Base-by-base conservation (phyloP, 2,113 vertebrate genomes). In the Aepyceros melampus region DNA sequence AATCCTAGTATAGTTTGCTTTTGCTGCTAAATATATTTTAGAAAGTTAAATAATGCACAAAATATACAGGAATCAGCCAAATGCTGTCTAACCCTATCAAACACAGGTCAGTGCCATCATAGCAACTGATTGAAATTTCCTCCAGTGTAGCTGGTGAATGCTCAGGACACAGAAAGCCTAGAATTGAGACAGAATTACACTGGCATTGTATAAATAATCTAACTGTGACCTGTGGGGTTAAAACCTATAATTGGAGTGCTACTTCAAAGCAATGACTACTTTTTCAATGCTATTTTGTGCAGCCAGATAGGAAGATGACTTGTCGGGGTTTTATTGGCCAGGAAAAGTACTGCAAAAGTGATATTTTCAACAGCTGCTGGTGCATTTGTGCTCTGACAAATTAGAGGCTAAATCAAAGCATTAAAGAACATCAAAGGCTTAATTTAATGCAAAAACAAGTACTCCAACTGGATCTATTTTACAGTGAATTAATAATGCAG, bases 201-300 rank as follows among this genome's bases (percentile, higher is more conserved):
- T 98, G 98, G 99, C 99, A 99, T 99, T 99, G 99, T 99, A 99
- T 99, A 99, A 99, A 99, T 99, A 99, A 99, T 99, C 99, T 99
- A 99, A 99, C 99, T 99, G 99, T 99, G 99, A 99, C 99, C 99
- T 99, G 97, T 99, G 98, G 99, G 99, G 99, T 99, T 99, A 99
- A 99, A 99, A 99, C 99, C 99, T 98, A 99, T 99, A 99, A 99
- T 99, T 99, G 99, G 99, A 99, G 99, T 99, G 99, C 99, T 99
- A 99, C 99, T 99, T 99, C 99, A 99, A 99, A 99, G 99, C 99
- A 99, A 99, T 98, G 98, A 99, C 99, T 99, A 99, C 99, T 99
- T 99, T 99, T 99, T 99, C 99, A 98, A 97, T 98, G 99, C 99
- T 98, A 98, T 99, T 98, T 99, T 99, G 98, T 99, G 98, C 99